Percentiles rank a stretch among this genome's conserved stretches.
Evolutionary conservation across 2,113 vertebrate genomes (phyloP).

Genomic region (Pseudonaja textilis): DNA sequence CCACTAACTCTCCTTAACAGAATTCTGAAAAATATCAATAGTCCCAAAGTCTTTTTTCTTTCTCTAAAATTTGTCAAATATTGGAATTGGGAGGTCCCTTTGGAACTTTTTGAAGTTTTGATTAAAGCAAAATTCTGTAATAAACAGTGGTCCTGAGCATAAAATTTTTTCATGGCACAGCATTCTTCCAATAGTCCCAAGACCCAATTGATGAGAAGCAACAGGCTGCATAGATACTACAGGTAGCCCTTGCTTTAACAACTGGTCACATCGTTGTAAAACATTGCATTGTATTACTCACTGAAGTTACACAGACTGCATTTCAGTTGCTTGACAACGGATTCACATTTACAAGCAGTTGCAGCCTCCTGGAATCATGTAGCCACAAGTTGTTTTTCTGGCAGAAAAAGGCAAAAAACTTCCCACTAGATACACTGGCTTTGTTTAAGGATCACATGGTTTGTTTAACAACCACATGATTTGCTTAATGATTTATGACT

Average conservation of each 20-base stretch:
- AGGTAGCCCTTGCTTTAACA: neutral
- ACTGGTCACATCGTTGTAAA: neutral
- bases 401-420: neutral
- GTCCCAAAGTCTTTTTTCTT: neutral
- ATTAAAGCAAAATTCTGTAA: neutral
- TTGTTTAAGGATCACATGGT: neutral
- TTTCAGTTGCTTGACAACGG: neutral
- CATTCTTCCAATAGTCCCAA: neutral
- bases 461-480: neutral
- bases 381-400: neutral
- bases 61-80: neutral
- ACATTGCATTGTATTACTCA: neutral
- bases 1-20: neutral
- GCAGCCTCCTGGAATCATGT: neutral
- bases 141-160: neutral
- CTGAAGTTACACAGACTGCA: neutral
- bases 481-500: neutral
- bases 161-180: neutral
- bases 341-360: neutral
- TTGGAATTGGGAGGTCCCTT: neutral
- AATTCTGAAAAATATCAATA: neutral
- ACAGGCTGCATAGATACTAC: neutral
- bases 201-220: neutral
- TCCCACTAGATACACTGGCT: neutral
- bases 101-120: neutral